Evolutionary conservation across 1,140 invertebrate genomes (phyloP).

Genomic region (Linepithema humile): DNA sequence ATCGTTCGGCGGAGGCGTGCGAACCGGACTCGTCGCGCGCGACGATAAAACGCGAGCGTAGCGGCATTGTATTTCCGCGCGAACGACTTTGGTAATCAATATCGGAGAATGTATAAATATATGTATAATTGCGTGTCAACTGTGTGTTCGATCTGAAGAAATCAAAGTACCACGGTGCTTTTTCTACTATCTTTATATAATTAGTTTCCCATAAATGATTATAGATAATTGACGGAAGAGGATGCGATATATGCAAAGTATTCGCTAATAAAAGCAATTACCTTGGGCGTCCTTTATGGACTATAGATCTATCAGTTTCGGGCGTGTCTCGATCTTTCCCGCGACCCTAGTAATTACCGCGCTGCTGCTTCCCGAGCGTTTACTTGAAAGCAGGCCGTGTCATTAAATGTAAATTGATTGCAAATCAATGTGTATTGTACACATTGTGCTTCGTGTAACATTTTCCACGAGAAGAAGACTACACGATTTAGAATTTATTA

Average conservation of each 20-base stretch:
- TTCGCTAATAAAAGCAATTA: not conserved
- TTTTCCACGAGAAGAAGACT: not conserved
- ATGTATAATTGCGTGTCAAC: not conserved
- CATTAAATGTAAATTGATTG: not conserved
- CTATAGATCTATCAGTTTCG: not conserved
- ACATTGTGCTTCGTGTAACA: not conserved
- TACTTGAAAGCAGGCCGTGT: constrained; percentile 5
- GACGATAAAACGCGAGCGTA: not conserved
- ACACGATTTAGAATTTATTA: no score
- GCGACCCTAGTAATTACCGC: not conserved
- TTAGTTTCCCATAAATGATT: not conserved
- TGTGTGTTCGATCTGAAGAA: no score
- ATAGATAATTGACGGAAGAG: not conserved
- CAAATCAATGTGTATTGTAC: not conserved
- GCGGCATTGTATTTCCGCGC: not conserved
- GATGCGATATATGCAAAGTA: not conserved
- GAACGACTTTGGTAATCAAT: not conserved
- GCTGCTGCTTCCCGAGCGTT: not conserved
- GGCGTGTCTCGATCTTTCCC: not conserved
- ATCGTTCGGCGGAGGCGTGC: not conserved
- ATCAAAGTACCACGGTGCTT: not conserved
- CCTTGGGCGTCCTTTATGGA: not conserved
- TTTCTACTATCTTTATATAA: not conserved
- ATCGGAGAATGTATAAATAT: not conserved
- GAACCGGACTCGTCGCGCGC: not conserved